Evolutionary conservation across 2,113 vertebrate species (phyloP).

Genomic region (Acrocephalus arundinaceus): DNA sequence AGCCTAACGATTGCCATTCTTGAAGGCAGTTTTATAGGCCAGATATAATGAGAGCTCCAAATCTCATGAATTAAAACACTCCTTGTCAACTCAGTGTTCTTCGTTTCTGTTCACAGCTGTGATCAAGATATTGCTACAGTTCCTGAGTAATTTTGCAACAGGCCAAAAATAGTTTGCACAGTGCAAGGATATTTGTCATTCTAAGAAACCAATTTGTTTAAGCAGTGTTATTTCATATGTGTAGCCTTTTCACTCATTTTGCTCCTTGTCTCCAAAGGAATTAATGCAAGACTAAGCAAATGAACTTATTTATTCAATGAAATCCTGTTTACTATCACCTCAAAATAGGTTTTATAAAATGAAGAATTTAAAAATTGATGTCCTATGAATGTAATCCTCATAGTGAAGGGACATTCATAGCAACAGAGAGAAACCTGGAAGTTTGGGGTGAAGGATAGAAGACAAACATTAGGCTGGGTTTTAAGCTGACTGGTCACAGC

Average conservation of each 20-base stretch:
- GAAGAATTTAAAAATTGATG: neutral
- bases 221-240: neutral
- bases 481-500: neutral
- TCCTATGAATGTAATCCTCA: neutral
- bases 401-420: neutral
- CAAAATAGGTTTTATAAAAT: neutral
- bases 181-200: neutral
- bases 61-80: neutral
- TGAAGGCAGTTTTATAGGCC: slow-evolving; percentile 25
- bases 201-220: neutral
- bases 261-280: neutral
- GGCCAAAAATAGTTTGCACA: slow-evolving; percentile 57
- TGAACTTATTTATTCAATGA: neutral
- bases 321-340: neutral
- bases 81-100: slow-evolving; percentile 14
- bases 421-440: neutral
- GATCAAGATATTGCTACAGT: slow-evolving; percentile 35
- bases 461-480: neutral
- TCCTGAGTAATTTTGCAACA: slow-evolving; percentile 68
- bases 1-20: neutral
- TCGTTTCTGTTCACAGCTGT: neutral
- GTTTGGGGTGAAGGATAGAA: slow-evolving; percentile 1
- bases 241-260: slow-evolving; percentile 10
- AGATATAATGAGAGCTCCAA: neutral
- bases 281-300: neutral